Percentiles rank a stretch among this genome's conserved stretches.
Evolutionary conservation across 2,113 vertebrate genomes (phyloP).

Genomic region (Elaphurus davidianus): DNA sequence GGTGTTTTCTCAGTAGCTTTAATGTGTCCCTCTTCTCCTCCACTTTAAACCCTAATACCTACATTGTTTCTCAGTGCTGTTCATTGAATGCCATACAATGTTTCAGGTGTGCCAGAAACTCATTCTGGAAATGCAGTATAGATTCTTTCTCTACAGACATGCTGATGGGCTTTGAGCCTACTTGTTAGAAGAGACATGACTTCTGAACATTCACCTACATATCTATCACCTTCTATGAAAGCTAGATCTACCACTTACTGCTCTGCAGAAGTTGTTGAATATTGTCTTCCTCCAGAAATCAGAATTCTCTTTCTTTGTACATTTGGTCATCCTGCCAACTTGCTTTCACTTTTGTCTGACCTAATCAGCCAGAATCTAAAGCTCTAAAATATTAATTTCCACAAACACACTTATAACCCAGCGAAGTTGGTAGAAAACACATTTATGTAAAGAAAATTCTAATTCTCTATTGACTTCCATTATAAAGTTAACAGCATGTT

Average conservation of each 20-base stretch:
- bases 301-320: conserved; percentile 37
- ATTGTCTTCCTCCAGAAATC: neutral
- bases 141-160: conserved; percentile 17
- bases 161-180: neutral
- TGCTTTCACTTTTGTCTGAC: neutral
- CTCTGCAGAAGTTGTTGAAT: conserved; percentile 35
- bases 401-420: conserved; percentile 49
- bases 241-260: neutral
- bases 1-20: neutral
- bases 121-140: conserved; percentile 4
- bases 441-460: conserved; percentile 42
- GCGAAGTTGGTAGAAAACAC: conserved; percentile 32
- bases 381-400: conserved; percentile 50
- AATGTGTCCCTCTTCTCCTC: neutral
- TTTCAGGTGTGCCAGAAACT: neutral
- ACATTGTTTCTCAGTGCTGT: neutral
- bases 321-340: conserved; percentile 17
- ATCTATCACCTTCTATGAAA: conserved; percentile 13
- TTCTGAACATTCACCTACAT: neutral
- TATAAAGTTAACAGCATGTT: conserved; percentile 53
- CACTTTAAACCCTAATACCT: neutral
- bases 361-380: conserved; percentile 41
- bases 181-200: neutral
- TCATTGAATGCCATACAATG: neutral
- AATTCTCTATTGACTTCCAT: conserved; percentile 54